Percentiles rank a stretch among this genome's conserved stretches.
Evolutionary conservation across 1,140 invertebrate genomes (phyloP).

Genomic region (Neotoxoptera formosana): DNA sequence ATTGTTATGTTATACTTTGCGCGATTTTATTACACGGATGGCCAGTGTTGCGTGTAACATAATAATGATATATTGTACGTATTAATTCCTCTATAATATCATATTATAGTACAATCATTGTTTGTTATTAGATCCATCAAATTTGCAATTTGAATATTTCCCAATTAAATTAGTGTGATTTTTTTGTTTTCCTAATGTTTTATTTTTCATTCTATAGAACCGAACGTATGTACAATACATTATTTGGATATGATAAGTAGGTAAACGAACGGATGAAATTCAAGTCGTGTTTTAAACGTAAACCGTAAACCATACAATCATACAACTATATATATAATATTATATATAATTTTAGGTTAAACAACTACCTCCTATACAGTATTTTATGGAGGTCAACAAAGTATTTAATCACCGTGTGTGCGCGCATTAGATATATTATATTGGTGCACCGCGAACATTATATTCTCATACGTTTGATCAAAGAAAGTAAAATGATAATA

Average conservation of each 20-base stretch:
- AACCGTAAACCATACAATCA: not conserved
- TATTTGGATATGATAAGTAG: not conserved
- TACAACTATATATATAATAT: not conserved
- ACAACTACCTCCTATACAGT: not conserved
- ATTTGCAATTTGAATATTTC: not conserved
- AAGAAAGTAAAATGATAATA: conserved; percentile 28
- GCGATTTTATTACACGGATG: not conserved
- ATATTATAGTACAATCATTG: not conserved
- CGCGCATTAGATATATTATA: conserved; percentile 11
- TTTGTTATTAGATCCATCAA: not conserved
- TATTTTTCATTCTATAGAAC: not conserved
- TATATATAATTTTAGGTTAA: not conserved
- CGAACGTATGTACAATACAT: not conserved
- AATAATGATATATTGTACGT: not conserved
- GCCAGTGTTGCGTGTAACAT: not conserved
- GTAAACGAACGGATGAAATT: too few relatives aligned
- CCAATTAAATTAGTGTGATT: not conserved
- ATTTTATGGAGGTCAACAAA: conserved; percentile 8
- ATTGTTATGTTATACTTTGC: not conserved
- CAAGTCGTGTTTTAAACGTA: too few relatives aligned
- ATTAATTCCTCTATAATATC: not conserved
- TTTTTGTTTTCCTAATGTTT: not conserved
- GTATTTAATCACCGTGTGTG: not conserved
- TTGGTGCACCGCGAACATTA: not conserved
- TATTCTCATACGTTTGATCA: not conserved